Evolutionary conservation across 2,797 vertebrate genomes (phyloP), one percentile per base, ranked within the genome.

Genomic region (Clarias laeviceps): DNA sequence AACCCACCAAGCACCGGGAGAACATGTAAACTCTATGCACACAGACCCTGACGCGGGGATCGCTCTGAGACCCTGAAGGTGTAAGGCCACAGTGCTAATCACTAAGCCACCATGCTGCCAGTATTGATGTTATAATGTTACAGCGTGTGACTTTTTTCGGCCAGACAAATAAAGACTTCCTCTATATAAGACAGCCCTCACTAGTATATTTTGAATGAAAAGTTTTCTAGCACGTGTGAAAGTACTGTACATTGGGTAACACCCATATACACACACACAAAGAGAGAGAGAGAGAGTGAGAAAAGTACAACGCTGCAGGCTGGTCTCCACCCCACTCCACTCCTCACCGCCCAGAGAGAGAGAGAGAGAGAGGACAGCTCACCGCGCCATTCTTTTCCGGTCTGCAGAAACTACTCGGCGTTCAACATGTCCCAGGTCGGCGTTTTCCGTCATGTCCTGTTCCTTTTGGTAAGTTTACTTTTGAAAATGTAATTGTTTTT

Each of bases 391-490:
- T 78, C 70, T 72, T 66, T 65, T 34, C 61, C 12, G 76, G 45
- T 56, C 73, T 79, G 14, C 68, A 27, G 74, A 45, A 56, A 40
- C 84, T 32, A 22, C n/a, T 56, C 56, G 65, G 57, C 22, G 61
- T 72, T 29, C 74, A 80, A 29, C 79, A 90, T 90, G 89, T 80
- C 57, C 50, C 80, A 24, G 69, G 54, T 62, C 40, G 66, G 27
- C 11, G 32, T 62, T 61, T 24, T 88, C 83, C 64, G 17, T 40
- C 69, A 62, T 20, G 34, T 24, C 7, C 34, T 88, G n/a, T 54
- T 88, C 3, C 27, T 82, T 76, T 29, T 45, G 88, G 89, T 90
- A 74, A 89, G 89, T 89, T 61, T 27, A 12, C 6, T 24, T 61
- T 1, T 20, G 0, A 18, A 54, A 27, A 74, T 4, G 8, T 1